phyloP scores from a whole-genome alignment of 2,113 vertebrate genomes.

The Macquaria ambigua region DNA sequence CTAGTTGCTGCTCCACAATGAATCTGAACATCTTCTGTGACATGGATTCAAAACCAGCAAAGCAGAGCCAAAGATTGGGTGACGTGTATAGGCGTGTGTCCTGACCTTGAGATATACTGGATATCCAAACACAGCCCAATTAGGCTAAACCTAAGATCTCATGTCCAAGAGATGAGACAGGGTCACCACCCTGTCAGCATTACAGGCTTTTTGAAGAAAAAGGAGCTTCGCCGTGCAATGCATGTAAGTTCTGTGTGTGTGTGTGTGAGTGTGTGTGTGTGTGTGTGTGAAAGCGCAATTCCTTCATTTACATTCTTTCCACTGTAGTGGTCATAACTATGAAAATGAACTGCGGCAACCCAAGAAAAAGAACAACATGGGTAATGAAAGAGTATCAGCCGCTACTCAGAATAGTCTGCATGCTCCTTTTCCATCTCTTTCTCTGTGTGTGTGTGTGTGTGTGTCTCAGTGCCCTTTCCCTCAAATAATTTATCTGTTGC shows the following conservation, averaged over 20 bases:
- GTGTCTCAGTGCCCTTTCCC: slow-evolving; percentile 40
- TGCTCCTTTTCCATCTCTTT: slow-evolving; percentile 3
- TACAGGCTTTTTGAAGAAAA: slow-evolving; percentile 11
- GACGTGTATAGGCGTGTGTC: neutral
- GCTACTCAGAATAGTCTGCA: neutral
- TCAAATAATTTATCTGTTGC: slow-evolving; percentile 52
- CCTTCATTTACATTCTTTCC: slow-evolving; percentile 57
- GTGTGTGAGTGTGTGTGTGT: neutral
- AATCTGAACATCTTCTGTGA: neutral
- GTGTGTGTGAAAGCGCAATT: neutral
- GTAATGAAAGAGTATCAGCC: slow-evolving; percentile 2
- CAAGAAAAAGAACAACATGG: neutral
- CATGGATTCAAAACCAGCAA: neutral
- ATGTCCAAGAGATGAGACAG: slow-evolving; percentile 38
- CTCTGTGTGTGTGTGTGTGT: neutral
- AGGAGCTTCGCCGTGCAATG: neutral
- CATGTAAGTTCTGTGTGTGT: neutral
- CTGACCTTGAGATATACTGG: slow-evolving; percentile 17
- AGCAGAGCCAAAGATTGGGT: neutral
- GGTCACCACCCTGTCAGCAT: slow-evolving; percentile 48
- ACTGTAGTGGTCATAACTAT: slow-evolving; percentile 23
- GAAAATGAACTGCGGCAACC: slow-evolving; percentile 39
- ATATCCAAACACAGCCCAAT: slow-evolving; percentile 51
- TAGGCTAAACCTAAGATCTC: slow-evolving; percentile 38
- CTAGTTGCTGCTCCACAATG: neutral